Evolutionary conservation across 1,140 invertebrate genomes (phyloP).

Genomic region (Bombus soroeensis): DNA sequence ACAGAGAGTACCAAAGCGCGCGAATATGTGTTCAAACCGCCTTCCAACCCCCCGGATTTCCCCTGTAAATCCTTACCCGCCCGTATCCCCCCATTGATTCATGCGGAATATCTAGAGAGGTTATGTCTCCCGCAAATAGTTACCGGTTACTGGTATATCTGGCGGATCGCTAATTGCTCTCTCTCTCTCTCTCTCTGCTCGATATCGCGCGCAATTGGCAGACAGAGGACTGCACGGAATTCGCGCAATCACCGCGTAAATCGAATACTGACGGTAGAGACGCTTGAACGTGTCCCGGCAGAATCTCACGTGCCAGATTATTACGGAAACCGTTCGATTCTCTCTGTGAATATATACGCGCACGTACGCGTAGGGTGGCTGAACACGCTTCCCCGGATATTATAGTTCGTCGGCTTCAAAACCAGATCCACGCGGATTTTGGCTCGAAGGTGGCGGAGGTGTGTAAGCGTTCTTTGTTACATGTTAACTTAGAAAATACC

Average conservation of each 20-base stretch:
- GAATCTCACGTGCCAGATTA: conserved; percentile 59
- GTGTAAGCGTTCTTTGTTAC: conserved; percentile 32
- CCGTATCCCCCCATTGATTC: background rate
- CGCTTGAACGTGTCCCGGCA: conserved; percentile 43
- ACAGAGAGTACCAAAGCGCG: conserved; percentile 33
- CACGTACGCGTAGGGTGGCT: background rate
- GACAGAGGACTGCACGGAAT: conserved; percentile 46
- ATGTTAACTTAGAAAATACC: conserved; percentile 21
- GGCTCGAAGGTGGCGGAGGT: conserved; percentile 42
- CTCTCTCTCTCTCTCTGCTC: conserved; percentile 33
- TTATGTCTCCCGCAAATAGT: conserved; percentile 52
- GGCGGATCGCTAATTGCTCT: conserved; percentile 44
- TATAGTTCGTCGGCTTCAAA: background rate
- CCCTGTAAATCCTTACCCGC: background rate
- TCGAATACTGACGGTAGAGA: conserved; percentile 44
- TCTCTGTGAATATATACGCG: background rate
- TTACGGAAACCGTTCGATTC: conserved; percentile 22
- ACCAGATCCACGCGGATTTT: background rate
- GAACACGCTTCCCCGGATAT: conserved; percentile 13
- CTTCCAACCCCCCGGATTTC: background rate
- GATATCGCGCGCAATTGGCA: conserved; percentile 50
- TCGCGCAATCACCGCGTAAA: conserved; percentile 53
- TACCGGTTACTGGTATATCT: conserved; percentile 43
- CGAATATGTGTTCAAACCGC: background rate
- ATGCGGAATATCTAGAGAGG: conserved; percentile 40